These are phyloP conservation scores for Microcaecilia unicolor DNA, from an alignment of 2,797 vertebrate genomes.

Conservation along the genomic window DNA sequence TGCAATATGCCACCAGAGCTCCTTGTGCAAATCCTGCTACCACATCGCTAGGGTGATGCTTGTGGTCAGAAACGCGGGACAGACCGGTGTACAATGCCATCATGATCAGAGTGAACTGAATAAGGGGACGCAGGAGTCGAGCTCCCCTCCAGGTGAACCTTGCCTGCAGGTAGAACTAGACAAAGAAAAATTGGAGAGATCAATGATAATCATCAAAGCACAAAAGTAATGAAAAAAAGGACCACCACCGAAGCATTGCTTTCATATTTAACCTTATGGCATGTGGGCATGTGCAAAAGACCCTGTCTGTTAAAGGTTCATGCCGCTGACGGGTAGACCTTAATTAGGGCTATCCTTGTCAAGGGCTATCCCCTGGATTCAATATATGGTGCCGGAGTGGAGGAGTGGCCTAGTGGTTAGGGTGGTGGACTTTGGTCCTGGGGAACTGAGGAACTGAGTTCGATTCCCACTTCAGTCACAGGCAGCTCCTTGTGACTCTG, in stretches of 20 bases:
- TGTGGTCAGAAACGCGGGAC: conserved; percentile 92
- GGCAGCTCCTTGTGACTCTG: no score
- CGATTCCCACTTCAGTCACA: no score
- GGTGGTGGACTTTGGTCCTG: no score
- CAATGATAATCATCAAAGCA: not conserved
- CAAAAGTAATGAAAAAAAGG: not conserved
- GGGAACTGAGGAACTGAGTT: no score
- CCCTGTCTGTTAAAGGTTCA: not conserved
- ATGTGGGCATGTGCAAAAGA: not conserved
- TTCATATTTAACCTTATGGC: no score
- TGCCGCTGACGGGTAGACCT: not conserved
- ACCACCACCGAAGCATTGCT: rapidly evolving
- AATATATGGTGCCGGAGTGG: no score
- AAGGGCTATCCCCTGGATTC: no score
- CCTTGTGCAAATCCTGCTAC: conserved; percentile 92
- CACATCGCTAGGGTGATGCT: conserved; percentile 92
- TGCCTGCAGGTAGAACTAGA: conserved; percentile 94
- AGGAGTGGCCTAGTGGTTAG: no score
- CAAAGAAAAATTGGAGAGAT: not conserved
- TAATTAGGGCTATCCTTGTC: no score
- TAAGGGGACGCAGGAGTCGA: conserved; percentile 86
- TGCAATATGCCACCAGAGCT: conserved; percentile 93
- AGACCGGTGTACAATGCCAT: conserved; percentile 97
- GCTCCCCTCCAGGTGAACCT: conserved; percentile 96
- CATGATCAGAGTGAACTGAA: conserved; percentile 96